Conservation (phyloP, 2,888 invertebrate species). For the Quadroppia sp. region DNA sequence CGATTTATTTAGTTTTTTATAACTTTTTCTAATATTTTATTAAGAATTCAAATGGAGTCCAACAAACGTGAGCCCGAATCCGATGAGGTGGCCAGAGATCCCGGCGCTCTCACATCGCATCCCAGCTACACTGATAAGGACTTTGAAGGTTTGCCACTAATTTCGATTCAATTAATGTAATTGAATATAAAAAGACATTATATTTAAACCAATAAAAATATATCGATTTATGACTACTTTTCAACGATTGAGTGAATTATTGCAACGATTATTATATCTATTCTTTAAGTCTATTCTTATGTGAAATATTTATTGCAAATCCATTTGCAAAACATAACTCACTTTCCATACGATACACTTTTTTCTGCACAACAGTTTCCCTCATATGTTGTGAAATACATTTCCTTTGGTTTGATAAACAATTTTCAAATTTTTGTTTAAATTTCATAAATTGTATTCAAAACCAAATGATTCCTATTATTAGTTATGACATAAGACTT, state of each 20-base stretch:
- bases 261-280: no score
- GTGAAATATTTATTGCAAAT: no score
- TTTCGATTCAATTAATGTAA: neutral
- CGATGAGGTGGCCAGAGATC: constrained; percentile 81
- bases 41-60: constrained; percentile 55
- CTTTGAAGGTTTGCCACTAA: constrained; percentile 68
- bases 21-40: neutral
- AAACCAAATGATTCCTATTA: constrained; percentile 25
- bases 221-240: neutral
- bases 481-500: constrained; percentile 31
- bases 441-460: neutral
- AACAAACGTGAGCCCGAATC: constrained; percentile 41
- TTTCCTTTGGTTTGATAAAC: neutral
- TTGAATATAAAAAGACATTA: neutral
- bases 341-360: no score
- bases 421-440: neutral
- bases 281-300: no score
- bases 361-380: no score
- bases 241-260: neutral
- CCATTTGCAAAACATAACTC: no score
- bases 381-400: no score
- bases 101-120: constrained; percentile 71
- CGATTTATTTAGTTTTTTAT: neutral
- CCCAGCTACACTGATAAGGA: constrained; percentile 80
- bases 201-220: neutral